These are phyloP conservation scores for Mystacornis crossleyi DNA, from an alignment of 2,113 vertebrate genomes.

Conservation along the genomic window DNA sequence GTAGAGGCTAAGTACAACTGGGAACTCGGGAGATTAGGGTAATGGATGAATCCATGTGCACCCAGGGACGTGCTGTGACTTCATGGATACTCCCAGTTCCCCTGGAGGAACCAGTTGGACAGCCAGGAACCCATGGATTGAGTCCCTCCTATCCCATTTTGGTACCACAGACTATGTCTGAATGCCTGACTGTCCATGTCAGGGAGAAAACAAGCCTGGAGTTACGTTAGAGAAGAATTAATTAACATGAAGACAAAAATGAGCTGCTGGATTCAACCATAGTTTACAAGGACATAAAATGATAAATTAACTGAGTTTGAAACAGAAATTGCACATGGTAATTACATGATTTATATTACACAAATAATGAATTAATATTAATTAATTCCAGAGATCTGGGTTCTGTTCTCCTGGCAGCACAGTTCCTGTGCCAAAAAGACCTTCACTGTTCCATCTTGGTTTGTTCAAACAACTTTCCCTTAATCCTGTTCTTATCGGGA, in stretches of 20 bases:
- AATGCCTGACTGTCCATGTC: rapidly evolving
- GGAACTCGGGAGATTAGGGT: rapidly evolving
- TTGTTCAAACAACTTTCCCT: background rate
- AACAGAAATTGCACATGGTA: constrained; percentile 35
- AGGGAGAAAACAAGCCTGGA: background rate
- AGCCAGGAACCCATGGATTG: background rate
- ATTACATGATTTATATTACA: constrained; percentile 45
- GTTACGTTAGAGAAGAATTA: background rate
- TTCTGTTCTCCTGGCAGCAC: background rate
- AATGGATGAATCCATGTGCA: rapidly evolving
- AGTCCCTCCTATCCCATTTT: background rate
- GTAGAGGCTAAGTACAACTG: rapidly evolving
- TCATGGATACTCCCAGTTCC: background rate
- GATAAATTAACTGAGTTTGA: constrained; percentile 1
- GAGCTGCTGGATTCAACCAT: background rate
- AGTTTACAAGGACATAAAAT: constrained; percentile 24
- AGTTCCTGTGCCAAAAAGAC: background rate
- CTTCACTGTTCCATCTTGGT: background rate
- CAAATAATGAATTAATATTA: constrained; percentile 58
- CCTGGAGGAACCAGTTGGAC: background rate
- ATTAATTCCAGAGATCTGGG: constrained; percentile 7
- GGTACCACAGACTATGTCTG: background rate
- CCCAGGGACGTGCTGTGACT: rapidly evolving
- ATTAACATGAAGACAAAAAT: background rate
- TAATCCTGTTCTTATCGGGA: background rate